Percentiles rank a stretch among this genome's conserved stretches.
Evolutionary conservation across 2,888 invertebrate genomes (phyloP).

Genomic region (Herminia tarsipennalis): DNA sequence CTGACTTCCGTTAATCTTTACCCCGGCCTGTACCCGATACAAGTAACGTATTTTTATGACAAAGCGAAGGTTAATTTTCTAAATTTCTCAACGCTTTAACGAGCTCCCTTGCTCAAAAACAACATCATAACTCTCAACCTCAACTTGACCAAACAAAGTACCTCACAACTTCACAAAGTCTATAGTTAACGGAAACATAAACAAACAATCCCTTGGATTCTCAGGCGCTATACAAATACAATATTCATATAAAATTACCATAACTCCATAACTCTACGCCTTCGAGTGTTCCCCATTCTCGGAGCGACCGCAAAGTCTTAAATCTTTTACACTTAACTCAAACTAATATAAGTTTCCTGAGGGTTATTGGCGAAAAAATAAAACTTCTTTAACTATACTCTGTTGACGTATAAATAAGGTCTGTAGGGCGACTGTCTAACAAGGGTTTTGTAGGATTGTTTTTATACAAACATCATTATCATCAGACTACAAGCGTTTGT

Average conservation of each 20-base stretch:
- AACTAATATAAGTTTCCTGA: conserved; percentile 55
- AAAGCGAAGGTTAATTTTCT: too few relatives aligned
- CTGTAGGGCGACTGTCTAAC: conserved; percentile 12
- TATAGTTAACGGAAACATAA: conserved; percentile 2
- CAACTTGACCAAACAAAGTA: not conserved
- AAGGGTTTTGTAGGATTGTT: not conserved
- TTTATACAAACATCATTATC: not conserved
- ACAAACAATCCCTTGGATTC: conserved; percentile 11
- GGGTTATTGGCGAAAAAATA: conserved; percentile 45
- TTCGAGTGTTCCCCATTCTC: conserved; percentile 16
- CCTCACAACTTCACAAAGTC: not conserved
- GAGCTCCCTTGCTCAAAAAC: too few relatives aligned
- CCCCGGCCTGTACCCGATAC: too few relatives aligned
- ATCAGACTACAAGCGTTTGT: not conserved
- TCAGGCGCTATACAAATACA: conserved; percentile 3
- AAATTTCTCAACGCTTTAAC: too few relatives aligned
- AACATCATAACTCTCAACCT: too few relatives aligned
- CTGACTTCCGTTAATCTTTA: too few relatives aligned
- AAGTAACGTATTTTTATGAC: too few relatives aligned
- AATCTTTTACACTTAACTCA: conserved; percentile 41
- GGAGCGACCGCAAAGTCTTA: conserved; percentile 13
- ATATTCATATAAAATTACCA: conserved; percentile 22
- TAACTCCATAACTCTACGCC: conserved; percentile 24
- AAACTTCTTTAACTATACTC: conserved; percentile 33
- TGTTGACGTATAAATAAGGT: conserved; percentile 34